Conservation (phyloP, 2,888 invertebrate species). For the Protodeltote pygarga region DNA sequence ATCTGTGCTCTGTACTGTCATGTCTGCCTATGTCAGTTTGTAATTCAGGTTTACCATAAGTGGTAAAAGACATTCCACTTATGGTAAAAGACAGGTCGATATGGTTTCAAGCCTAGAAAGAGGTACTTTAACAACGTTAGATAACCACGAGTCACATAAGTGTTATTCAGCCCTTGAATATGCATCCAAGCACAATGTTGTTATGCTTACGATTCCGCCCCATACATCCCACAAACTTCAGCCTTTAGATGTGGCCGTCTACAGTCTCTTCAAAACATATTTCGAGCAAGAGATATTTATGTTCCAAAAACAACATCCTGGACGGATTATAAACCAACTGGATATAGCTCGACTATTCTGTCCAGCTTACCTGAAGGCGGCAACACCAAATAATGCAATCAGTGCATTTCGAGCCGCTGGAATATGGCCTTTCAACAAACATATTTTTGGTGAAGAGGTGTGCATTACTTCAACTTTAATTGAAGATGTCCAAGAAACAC, state of each 20-base stretch:
- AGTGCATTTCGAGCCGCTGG: background rate
- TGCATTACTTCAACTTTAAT: too few relatives aligned
- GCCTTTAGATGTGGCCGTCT: conserved; percentile 36
- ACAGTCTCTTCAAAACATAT: conserved; percentile 34
- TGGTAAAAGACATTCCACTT: too few relatives aligned
- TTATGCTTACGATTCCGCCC: conserved; percentile 35
- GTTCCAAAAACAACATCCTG: background rate
- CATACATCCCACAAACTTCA: conserved; percentile 29
- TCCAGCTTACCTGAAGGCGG: background rate
- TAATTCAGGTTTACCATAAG: too few relatives aligned
- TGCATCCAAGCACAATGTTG: conserved; percentile 43
- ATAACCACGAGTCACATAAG: conserved; percentile 56
- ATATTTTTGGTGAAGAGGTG: too few relatives aligned
- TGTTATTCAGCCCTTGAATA: conserved; percentile 52
- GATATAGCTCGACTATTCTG: background rate
- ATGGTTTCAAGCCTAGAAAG: conserved; percentile 38
- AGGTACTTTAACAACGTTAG: conserved; percentile 47
- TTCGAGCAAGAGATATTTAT: conserved; percentile 19
- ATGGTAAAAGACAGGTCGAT: conserved; percentile 19
- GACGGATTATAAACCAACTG: background rate
- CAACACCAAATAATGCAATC: background rate
- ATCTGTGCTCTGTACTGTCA: too few relatives aligned
- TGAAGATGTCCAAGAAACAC: too few relatives aligned
- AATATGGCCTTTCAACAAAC: background rate
- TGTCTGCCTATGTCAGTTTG: too few relatives aligned